Evolutionary conservation across 2,113 vertebrate genomes (phyloP).

Genomic region (Tyto alba): DNA sequence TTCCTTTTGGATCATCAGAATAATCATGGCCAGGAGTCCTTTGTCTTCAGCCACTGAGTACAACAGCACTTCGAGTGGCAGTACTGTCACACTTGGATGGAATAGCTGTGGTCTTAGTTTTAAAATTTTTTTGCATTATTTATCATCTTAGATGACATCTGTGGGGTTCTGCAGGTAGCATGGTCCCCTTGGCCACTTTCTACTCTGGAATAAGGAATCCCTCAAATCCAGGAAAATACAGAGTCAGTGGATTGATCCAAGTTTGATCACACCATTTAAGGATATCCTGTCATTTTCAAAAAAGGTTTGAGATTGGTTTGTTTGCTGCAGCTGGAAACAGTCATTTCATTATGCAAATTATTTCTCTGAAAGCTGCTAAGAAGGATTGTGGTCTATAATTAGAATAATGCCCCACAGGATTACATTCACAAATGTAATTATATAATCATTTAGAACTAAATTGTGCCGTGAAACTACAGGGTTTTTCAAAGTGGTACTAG

Average conservation of each 20-base stretch:
- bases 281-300: conserved; percentile 23
- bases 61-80: background rate
- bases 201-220: background rate
- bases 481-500: conserved; percentile 3
- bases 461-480: conserved; percentile 20
- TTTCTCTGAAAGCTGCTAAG: conserved; percentile 70
- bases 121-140: background rate
- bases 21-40: background rate
- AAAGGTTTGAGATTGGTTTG: conserved; percentile 26
- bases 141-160: background rate
- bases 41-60: background rate
- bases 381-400: conserved; percentile 74
- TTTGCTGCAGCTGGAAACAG: conserved; percentile 54
- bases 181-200: background rate
- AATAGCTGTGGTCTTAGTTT: background rate
- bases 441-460: conserved; percentile 67
- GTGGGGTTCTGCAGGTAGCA: background rate
- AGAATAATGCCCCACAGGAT: conserved; percentile 73
- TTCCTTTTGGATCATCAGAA: background rate
- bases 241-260: background rate
- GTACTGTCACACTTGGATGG: background rate
- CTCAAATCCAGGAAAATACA: background rate
- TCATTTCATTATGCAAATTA: conserved; percentile 69
- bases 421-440: conserved; percentile 73
- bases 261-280: background rate